A percentile compares a stretch with the other conserved stretches of the same genome.
phyloP scores from a whole-genome alignment of 1,140 invertebrate species.

The Mercenaria mercenaria region DNA sequence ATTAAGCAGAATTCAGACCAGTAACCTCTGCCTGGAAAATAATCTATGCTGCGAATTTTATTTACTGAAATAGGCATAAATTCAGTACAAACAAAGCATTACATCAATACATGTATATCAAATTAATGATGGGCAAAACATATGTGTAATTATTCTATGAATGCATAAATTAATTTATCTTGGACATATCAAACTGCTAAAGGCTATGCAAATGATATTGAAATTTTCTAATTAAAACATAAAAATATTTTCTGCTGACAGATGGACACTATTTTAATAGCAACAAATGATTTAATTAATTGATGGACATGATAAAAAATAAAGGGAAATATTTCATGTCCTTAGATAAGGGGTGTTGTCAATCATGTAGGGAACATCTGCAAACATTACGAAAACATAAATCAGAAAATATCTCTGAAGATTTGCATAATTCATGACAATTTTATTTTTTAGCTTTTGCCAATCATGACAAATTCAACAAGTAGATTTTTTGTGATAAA shows the following conservation, averaged over 20 bases:
- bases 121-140: neutral
- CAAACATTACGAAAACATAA: neutral
- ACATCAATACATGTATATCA: neutral
- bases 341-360: neutral
- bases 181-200: neutral
- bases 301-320: neutral
- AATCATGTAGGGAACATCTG: neutral
- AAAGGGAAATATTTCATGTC: neutral
- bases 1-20: too few relatives aligned
- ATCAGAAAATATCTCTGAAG: neutral
- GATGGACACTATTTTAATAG: neutral
- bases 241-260: constrained; percentile 1
- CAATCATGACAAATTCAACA: too few relatives aligned
- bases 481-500: too few relatives aligned
- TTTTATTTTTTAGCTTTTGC: too few relatives aligned
- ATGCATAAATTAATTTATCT: neutral
- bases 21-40: too few relatives aligned
- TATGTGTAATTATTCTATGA: neutral
- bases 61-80: too few relatives aligned
- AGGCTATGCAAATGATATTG: neutral
- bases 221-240: constrained; percentile 18
- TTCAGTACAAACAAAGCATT: too few relatives aligned
- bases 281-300: constrained; percentile 25
- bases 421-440: too few relatives aligned
- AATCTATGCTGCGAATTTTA: too few relatives aligned